Evolutionary conservation across 2,888 invertebrate species (phyloP).

Genomic region (Scaptomyza polygonia): DNA sequence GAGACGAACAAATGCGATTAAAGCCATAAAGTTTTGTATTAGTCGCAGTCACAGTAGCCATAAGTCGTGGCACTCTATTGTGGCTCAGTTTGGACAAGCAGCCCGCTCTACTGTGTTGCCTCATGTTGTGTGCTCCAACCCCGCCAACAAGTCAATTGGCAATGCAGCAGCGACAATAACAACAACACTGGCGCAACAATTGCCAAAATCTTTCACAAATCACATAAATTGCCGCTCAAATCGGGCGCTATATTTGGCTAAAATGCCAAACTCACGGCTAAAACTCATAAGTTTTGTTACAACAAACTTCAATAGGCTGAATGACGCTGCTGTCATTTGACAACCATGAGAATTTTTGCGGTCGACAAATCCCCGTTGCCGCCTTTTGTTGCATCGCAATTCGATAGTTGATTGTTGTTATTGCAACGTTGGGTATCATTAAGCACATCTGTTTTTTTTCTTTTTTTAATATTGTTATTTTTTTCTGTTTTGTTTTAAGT

Average conservation of each 20-base stretch:
- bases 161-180: conserved; percentile 9
- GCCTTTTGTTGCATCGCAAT: conserved; percentile 46
- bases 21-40: conserved; percentile 76
- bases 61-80: conserved; percentile 23
- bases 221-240: conserved; percentile 76
- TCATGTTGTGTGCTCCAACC: conserved; percentile 5
- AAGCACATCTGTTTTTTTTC: conserved; percentile 42
- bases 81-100: conserved; percentile 30
- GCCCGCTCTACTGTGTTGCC: conserved; percentile 10
- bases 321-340: conserved; percentile 56
- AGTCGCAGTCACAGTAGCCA: conserved; percentile 33
- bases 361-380: conserved; percentile 52
- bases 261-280: conserved; percentile 76
- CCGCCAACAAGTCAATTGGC: conserved; percentile 46
- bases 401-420: conserved; percentile 21
- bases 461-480: conserved; percentile 30
- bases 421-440: conserved; percentile 46
- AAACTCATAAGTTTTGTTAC: conserved; percentile 69
- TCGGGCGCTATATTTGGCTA: conserved; percentile 73
- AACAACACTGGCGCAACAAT: conserved; percentile 56
- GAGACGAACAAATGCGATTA: conserved; percentile 72
- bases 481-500: conserved; percentile 26
- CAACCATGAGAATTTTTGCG: conserved; percentile 71
- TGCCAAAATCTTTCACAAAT: conserved; percentile 76
- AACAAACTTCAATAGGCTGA: conserved; percentile 24